Base-by-base conservation (phyloP, 2,113 vertebrate genomes). In the Forbesichthys papilliferus region DNA sequence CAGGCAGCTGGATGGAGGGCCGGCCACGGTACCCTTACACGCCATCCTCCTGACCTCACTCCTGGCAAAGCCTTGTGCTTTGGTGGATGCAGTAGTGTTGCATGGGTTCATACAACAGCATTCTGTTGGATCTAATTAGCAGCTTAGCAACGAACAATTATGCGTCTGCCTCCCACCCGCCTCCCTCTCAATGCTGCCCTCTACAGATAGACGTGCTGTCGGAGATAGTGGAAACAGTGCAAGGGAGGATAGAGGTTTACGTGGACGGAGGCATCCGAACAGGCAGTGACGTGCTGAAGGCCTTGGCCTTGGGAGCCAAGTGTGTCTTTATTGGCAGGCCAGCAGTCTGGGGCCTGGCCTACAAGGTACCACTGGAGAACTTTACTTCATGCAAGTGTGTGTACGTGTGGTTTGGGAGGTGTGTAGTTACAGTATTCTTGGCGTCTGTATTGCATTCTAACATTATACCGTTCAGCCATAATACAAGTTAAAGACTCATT, bases 301-400 rank as follows among this genome's bases (percentile, higher is more conserved):
- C 96, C 0, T 62, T 99, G 80, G 96, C 96, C 51, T 86, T 99
- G 16, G 97, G 96, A 53, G 96, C 96, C 51, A 98, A 93, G 86
- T 98, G 96, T 0, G 91, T 98, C 69, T 99, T 98, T 77, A 93
- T 98, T 60, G 96, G 96, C 51, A 93, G 96, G 46, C 96, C 97
- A 4, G 91, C 94, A 9, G 87, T 99, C 0, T 98, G 97, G 96
- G 96, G 96, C 55, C 94, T 98, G 1, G 92, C 96, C 57, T 98
- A 93, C 84, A 97, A 96, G 96, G 96, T 99, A 84, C 84, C 66
- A 7, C 3, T n/a, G 42, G 49, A 34, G 16, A 67, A 9, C 9
- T 16, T 42, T 12, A 48, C 9, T 14, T 3, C n/a, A 59, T 58
- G 51, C 34, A 48, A 13, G 27, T 36, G 34, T 60, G 4, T 42